Base-by-base conservation (phyloP, 2,888 invertebrate genomes). In the Melitaea athalia region DNA sequence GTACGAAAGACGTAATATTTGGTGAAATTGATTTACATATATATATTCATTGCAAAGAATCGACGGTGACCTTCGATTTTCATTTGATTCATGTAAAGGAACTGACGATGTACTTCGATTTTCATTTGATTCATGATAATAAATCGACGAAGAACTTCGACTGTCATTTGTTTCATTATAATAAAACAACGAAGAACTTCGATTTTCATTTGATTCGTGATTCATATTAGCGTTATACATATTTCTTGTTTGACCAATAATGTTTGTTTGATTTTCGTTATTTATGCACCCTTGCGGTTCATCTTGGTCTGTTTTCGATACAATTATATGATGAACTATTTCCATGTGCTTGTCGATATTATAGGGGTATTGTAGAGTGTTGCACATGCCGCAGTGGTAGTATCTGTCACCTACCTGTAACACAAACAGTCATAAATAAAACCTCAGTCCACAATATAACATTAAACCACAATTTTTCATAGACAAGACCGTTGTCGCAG, bases 311-410 rank as follows among this genome's bases (percentile, higher is more conserved):
- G 52, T 64, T 43, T 50, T 71, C 55, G n/a, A 49, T 50, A 45
- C 17, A 33, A 68, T 62, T 38, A 55, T 71, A 31, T 66, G 47
- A 15, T 38, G 50, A 31, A 31, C 12, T 10, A 47, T 60, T 57
- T 47, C 65, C 5, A 83, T 67, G 45, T 82, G 82, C 0, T 76
- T 64, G 4, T 75, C 63, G 38, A 81, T 76, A 3, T 75, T 72
- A 14, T 11, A 17, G 6, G 0, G 49, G 1, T 77, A 33, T 52
- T 76, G 73, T 0, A 81, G 72, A 10, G 78, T 80, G 60, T 84
- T 84, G 75, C 84, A 84, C 31, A 80, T 79, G 0, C 80, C 82
- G 33, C 85, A 85, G 59, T 84, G 85, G 17, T 75, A 80, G 0
- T 77, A 72, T 45, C 72, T 79, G 1, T 79, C 69, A 57, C 75